A percentile compares a stretch with the other conserved stretches of the same genome.
Conservation (phyloP, 2,113 vertebrate genomes). For the Sitta europaea region DNA sequence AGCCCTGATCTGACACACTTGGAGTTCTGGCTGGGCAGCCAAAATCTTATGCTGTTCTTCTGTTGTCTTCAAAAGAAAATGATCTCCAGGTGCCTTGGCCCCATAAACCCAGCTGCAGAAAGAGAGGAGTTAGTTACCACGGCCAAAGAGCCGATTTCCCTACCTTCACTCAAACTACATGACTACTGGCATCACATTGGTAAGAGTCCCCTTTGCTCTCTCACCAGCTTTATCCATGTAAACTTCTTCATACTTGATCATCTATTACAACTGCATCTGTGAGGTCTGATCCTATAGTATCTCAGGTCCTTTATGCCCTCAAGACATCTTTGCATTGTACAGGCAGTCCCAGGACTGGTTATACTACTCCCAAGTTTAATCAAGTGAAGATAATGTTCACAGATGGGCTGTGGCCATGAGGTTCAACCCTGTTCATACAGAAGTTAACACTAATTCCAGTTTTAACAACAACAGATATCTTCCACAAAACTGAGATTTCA, state of each 20-base stretch:
- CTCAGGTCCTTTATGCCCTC: background rate
- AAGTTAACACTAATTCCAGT: background rate
- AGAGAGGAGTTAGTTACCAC: background rate
- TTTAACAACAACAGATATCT: background rate
- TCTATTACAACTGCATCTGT: background rate
- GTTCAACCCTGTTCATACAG: background rate
- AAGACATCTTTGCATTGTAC: background rate
- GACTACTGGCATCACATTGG: background rate
- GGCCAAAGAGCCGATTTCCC: background rate
- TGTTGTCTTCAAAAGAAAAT: background rate
- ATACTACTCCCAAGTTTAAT: background rate
- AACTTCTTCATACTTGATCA: background rate
- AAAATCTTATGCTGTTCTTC: background rate
- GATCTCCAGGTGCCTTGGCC: background rate
- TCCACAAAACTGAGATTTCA: background rate
- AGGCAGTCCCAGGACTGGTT: background rate
- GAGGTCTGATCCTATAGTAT: background rate
- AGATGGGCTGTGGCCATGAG: background rate
- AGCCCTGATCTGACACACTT: rapidly evolving
- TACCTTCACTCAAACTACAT: background rate
- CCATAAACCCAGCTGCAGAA: background rate
- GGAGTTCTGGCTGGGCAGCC: background rate
- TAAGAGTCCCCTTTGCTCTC: background rate
- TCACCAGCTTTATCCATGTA: background rate
- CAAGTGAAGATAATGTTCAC: background rate